Percentiles rank a stretch among this genome's conserved stretches.
phyloP scores from a whole-genome alignment of 2,888 invertebrate genomes.

The Heliconius charithonia region DNA sequence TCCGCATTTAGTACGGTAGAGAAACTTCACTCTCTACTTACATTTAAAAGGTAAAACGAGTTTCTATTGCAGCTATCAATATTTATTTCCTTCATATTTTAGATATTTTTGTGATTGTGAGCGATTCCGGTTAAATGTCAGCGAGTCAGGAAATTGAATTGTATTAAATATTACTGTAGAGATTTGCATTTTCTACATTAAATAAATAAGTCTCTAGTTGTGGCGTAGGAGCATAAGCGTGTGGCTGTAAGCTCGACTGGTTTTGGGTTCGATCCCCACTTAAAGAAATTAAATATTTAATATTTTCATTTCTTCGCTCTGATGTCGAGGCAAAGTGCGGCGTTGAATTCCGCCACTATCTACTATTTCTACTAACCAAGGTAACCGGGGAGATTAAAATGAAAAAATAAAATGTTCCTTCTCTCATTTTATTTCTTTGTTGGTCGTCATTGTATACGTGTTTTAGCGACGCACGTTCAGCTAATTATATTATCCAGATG shows the following conservation, averaged over 20 bases:
- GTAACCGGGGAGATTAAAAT: too few species aligned
- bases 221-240: too few species aligned
- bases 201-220: not conserved
- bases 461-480: conserved; percentile 12
- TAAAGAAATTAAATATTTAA: too few species aligned
- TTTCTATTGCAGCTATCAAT: not conserved
- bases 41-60: not conserved
- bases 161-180: not conserved
- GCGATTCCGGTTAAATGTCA: not conserved
- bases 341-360: too few species aligned
- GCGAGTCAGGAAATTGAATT: not conserved
- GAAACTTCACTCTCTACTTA: not conserved
- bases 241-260: too few species aligned
- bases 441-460: not conserved
- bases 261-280: too few species aligned
- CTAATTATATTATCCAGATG: conserved; percentile 19
- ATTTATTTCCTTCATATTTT: not conserved
- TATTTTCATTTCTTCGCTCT: too few species aligned
- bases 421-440: conserved; percentile 1
- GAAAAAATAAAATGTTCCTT: not conserved
- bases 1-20: not conserved
- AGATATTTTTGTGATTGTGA: not conserved
- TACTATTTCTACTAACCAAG: too few species aligned
- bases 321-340: too few species aligned
- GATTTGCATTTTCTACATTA: not conserved